Evolutionary conservation across 1,140 invertebrate species (phyloP), one percentile per base, ranked within the genome.

Genomic region (Pseudomyrmex flavicornis): DNA sequence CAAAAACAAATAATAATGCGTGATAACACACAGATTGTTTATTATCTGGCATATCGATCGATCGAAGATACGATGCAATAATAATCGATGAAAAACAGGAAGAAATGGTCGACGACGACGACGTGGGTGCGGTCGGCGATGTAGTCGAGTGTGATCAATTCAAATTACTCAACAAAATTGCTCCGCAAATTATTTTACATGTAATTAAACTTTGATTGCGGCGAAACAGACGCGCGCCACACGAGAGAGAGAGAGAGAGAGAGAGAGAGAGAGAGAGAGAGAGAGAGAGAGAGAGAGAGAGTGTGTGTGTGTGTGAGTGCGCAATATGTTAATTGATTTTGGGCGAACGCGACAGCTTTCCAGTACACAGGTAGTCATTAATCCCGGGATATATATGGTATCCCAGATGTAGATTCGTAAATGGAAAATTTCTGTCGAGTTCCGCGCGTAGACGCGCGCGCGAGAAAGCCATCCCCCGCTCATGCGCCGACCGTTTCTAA

Each of bases 241-340:
- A 35, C 35, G 52, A 35, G 26, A 35, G 4, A 35, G 26, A 35
- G 26, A 35, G 4, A 35, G 26, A 35, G 26, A 35, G 26, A 35
- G 26, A 35, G 35, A 35, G 35, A 35, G 35, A 35, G 35, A 35
- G 35, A 35, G 35, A 35, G 35, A 35, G 35, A 35, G 35, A 35
- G 35, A 35, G 35, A 35, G 35, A 7, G 52, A 35, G 35, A 35
- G 35, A 35, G 35, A 35, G 5, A 35, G 35, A 35, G 5, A 35
- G 35, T 7, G 20, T 22, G 20, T 22, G 20, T 22, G 20, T 22
- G 35, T 10, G 58, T 26, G n/a, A 82, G 9, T 13, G 62, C 13
- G 50, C 61, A 46, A 82, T 75, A 73, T 73, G 69, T 82, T 82
- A 82, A 82, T 82, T 82, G 79, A 82, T 63, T 35, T 82, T 17